phyloP scores from a whole-genome alignment of 2,888 invertebrate species.

The Sphaerophoria rueppellii region DNA sequence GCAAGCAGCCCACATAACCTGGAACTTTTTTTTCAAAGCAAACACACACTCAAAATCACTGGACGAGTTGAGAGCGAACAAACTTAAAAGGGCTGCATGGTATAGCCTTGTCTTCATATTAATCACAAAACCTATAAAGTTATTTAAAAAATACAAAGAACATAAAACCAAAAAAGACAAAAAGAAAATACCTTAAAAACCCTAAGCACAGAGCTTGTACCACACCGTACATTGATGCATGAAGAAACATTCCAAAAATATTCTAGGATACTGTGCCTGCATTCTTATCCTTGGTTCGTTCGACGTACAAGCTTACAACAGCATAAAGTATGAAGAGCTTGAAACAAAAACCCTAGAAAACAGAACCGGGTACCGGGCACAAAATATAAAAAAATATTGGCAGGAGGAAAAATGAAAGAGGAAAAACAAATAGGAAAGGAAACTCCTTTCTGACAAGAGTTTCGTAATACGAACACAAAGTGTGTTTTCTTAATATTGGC shows the following conservation, averaged over 20 bases:
- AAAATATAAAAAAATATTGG: constrained; percentile 23
- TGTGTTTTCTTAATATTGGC: constrained; percentile 73
- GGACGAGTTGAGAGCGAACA: not conserved
- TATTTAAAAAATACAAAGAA: constrained; percentile 44
- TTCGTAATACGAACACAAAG: constrained; percentile 71
- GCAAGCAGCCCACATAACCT: constrained; percentile 68
- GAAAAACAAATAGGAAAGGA: constrained; percentile 26
- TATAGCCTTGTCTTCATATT: constrained; percentile 56
- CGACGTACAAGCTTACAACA: constrained; percentile 22
- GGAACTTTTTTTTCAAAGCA: constrained; percentile 45
- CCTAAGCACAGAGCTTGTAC: constrained; percentile 19
- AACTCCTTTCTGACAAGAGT: constrained; percentile 59
- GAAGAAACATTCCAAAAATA: constrained; percentile 68
- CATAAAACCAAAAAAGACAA: constrained; percentile 14
- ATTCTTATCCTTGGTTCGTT: constrained; percentile 59
- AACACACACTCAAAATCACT: constrained; percentile 26
- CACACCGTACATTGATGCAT: constrained; percentile 35
- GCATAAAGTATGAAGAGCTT: constrained; percentile 17
- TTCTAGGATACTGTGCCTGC: constrained; percentile 67
- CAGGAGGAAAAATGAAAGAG: constrained; percentile 1
- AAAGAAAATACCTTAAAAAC: no score
- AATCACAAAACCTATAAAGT: constrained; percentile 70
- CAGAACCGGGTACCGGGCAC: not conserved
- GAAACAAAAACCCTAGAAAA: constrained; percentile 61
- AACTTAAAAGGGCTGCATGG: constrained; percentile 15